Evolutionary conservation across 2,797 vertebrate genomes (phyloP).

Genomic region (Sebastes iracundus): DNA sequence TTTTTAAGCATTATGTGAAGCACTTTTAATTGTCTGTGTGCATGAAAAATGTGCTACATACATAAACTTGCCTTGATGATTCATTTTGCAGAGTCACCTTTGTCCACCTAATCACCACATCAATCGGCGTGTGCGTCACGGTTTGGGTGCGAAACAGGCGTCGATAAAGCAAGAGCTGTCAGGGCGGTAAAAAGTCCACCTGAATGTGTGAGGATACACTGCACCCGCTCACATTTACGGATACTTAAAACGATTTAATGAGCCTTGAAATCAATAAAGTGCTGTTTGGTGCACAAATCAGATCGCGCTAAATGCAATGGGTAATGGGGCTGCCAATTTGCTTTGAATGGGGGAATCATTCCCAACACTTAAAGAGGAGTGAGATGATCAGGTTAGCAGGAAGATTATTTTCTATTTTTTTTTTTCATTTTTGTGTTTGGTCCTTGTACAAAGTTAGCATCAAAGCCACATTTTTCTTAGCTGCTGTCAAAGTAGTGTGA

Average conservation of each 20-base stretch:
- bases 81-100: neutral
- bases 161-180: conserved; percentile 2
- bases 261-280: conserved; percentile 53
- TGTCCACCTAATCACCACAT: neutral
- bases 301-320: conserved; percentile 31
- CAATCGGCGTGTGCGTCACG: neutral
- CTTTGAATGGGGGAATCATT: conserved; percentile 30
- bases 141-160: neutral
- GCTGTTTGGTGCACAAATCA: conserved; percentile 40
- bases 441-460: neutral
- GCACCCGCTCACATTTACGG: conserved; percentile 1
- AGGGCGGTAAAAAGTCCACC: conserved; percentile 9
- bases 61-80: neutral
- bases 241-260: conserved; percentile 48
- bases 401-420: neutral
- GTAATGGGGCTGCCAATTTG: conserved; percentile 33
- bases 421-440: neutral
- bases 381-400: neutral
- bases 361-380: neutral
- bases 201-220: conserved; percentile 1
- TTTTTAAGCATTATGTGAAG: neutral
- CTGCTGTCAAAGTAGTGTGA: neutral
- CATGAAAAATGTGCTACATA: neutral
- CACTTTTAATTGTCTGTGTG: no score
- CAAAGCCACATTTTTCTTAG: neutral